A percentile compares a stretch with the other conserved stretches of the same genome.
Conservation (phyloP, 2,797 vertebrate species). For the Phrynocephalus vlangalii region DNA sequence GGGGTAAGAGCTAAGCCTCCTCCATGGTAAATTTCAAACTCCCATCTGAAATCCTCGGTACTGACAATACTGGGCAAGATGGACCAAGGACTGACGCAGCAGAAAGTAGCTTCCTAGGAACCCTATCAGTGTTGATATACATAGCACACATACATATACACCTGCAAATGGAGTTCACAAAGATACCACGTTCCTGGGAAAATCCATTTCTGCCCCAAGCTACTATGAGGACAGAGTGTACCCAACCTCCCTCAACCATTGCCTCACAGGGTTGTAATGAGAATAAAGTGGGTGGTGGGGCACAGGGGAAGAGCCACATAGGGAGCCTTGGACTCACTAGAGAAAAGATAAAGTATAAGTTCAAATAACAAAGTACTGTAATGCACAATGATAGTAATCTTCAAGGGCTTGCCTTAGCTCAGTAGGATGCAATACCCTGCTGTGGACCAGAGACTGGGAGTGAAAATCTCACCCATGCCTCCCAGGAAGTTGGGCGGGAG, state of each 20-base stretch:
- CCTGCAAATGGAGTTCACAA: not conserved
- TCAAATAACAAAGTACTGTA: not conserved
- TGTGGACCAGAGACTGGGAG: no score
- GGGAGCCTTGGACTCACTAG: not conserved
- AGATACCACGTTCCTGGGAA: not conserved
- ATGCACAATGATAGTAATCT: not conserved
- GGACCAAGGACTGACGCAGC: no score
- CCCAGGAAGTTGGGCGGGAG: no score
- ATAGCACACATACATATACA: not conserved
- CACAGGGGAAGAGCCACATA: not conserved
- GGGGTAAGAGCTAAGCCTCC: no score
- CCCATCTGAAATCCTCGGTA: no score
- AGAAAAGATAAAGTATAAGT: not conserved
- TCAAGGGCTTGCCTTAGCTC: not conserved
- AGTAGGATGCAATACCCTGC: no score
- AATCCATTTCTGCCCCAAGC: not conserved
- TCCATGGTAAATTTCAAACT: no score
- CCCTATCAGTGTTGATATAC: no score
- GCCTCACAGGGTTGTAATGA: not conserved
- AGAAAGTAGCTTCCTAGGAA: no score
- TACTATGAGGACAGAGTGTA: not conserved
- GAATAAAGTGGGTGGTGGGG: not conserved
- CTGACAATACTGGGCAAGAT: no score
- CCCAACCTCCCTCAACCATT: not conserved
- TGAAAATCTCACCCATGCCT: no score